These are phyloP conservation scores for Orestias chungarensis DNA, from an alignment of 2,797 vertebrate species.

Conservation along the genomic window DNA sequence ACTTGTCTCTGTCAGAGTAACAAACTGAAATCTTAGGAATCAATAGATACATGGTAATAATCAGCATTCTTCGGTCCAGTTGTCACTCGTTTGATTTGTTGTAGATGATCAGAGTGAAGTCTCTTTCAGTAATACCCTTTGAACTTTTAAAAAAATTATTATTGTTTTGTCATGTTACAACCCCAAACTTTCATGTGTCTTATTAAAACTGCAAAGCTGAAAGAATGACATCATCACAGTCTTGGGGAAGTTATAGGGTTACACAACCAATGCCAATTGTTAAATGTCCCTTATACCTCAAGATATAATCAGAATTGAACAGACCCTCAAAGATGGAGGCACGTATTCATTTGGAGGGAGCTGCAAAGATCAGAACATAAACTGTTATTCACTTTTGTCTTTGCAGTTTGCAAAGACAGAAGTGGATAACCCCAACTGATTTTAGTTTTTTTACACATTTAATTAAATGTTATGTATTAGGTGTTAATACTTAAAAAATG, in stretches of 20 bases:
- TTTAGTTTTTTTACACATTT: too few relatives aligned
- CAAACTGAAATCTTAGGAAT: not conserved
- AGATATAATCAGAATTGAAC: not conserved
- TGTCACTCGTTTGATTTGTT: not conserved
- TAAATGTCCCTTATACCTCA: not conserved
- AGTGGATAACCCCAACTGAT: too few relatives aligned
- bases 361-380: not conserved
- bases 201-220: not conserved
- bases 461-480: too few relatives aligned
- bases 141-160: too few relatives aligned
- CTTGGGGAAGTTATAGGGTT: not conserved
- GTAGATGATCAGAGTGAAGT: not conserved
- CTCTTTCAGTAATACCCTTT: not conserved
- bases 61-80: not conserved
- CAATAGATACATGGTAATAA: not conserved
- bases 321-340: not conserved
- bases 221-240: not conserved
- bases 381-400: too few relatives aligned
- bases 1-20: not conserved
- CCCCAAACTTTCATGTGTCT: not conserved
- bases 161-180: not conserved
- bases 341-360: not conserved
- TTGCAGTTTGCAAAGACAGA: too few relatives aligned
- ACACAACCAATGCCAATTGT: not conserved
- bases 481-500: too few relatives aligned